Evolutionary conservation across 2,113 vertebrate genomes (phyloP).

Genomic region (Scomber japonicus): DNA sequence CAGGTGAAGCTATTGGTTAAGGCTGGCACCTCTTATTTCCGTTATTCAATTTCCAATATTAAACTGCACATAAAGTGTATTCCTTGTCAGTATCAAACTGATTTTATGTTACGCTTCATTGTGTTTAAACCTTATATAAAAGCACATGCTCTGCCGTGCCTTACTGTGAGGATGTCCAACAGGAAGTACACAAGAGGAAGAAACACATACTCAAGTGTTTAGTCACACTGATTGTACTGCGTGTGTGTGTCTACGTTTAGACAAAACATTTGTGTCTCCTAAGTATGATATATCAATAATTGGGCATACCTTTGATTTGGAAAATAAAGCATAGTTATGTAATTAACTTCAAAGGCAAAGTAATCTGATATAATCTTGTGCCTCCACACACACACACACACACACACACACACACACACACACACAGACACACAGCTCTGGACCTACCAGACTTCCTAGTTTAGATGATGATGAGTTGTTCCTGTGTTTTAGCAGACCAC

Average conservation of each 20-base stretch:
- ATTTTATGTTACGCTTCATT: background rate
- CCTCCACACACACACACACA: too few relatives aligned
- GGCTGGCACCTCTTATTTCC: too few relatives aligned
- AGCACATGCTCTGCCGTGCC: background rate
- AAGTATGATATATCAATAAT: background rate
- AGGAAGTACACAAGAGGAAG: constrained; percentile 25
- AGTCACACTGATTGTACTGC: background rate
- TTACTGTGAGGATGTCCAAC: background rate
- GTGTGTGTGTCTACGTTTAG: background rate
- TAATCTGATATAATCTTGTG: background rate
- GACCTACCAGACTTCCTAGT: constrained; percentile 96
- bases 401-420: background rate
- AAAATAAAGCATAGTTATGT: background rate
- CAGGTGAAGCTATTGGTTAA: too few relatives aligned
- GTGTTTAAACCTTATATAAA: constrained; percentile 34
- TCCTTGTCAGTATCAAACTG: background rate
- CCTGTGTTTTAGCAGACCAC: constrained; percentile 89
- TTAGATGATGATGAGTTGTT: constrained; percentile 94
- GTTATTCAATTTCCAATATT: too few relatives aligned
- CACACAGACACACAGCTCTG: background rate
- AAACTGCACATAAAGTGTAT: too few relatives aligned
- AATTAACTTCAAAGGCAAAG: background rate
- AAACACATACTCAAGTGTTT: background rate
- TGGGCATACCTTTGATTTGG: background rate
- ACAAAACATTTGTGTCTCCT: background rate